Evolutionary conservation across 2,797 vertebrate species (phyloP), one percentile per base, ranked within the genome.

Genomic region (Lepidocolaptes lacrymiger): DNA sequence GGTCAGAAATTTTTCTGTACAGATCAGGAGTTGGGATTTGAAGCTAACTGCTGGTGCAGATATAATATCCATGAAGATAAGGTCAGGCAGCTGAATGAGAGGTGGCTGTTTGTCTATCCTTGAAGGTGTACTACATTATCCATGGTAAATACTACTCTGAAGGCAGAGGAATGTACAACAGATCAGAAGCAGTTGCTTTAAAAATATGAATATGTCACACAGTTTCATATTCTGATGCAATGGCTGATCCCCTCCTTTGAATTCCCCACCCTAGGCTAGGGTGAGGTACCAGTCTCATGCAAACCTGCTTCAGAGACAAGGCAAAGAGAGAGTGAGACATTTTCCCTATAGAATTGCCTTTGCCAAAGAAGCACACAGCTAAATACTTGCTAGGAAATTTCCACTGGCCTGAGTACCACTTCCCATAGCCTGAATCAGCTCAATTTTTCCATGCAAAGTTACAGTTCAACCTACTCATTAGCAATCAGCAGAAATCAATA

Each of bases 401-500:
- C 43, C 73, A 87, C 14, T 0, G 0, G 16, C 27, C 34, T 7
- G 1, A 59, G 44, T 23, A 44, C 73, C 20, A 20, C 49, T 69
- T 88, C 76, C 54, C 80, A 76, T 14, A 73, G 19, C 37, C 54
- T 79, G 85, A 93, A 91, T 93, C 76, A 89, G 79, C 71, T 92
- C 54, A 34, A 44, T 93, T 89, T 93, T 74, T 95, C 71, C 62
- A 76, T 0, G 5, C 46, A 72, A 85, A 88, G 59, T 87, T 88
- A 89, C 51, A 82, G 85, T 83, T 92, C 92, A 92, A 72, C 16
- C 72, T 88, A 56, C 67, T 84, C 56, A 91, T 89, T 76, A 96
- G 81, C 79, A 83, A 96, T 86, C 85, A 92, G 62, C 52, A 89
- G 89, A 92, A 89, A 91, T 95, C 88, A 94, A 81, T 89, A 81